These are phyloP conservation scores for Heptranchias perlo DNA, from an alignment of 2,113 vertebrate genomes.

Conservation along the genomic window DNA sequence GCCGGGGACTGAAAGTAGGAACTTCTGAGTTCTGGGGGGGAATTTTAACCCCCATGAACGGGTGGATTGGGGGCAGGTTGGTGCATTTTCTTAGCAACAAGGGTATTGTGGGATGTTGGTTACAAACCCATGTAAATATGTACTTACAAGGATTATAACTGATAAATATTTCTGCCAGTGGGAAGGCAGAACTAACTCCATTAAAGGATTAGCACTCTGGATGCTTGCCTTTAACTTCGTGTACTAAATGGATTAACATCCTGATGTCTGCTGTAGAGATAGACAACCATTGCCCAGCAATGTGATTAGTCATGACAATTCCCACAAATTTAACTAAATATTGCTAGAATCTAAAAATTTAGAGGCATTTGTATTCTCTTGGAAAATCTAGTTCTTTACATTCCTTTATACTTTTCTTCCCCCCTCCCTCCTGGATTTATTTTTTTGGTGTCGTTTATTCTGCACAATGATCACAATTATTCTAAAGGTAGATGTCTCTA, in stretches of 20 bases:
- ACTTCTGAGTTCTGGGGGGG: too few relatives aligned
- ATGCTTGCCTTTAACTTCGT: neutral
- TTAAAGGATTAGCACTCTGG: neutral
- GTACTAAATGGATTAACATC: neutral
- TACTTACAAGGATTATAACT: constrained; percentile 2
- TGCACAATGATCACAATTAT: neutral
- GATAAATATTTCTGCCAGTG: neutral
- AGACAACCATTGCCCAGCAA: neutral
- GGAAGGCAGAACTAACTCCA: neutral
- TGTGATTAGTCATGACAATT: neutral
- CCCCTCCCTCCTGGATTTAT: neutral
- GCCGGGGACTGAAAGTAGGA: too few relatives aligned
- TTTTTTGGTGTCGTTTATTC: neutral
- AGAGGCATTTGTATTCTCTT: neutral
- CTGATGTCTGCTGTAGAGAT: neutral
- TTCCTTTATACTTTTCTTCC: neutral
- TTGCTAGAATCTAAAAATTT: neutral
- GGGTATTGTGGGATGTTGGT: neutral
- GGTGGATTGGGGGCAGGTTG: too few relatives aligned
- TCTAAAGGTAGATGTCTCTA: neutral
- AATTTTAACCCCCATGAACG: too few relatives aligned
- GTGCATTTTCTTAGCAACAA: neutral
- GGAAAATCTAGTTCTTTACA: neutral
- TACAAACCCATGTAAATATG: neutral
- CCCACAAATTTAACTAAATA: neutral